Conservation (phyloP, 2,113 vertebrate genomes). For the Xenopus borealis region DNA sequence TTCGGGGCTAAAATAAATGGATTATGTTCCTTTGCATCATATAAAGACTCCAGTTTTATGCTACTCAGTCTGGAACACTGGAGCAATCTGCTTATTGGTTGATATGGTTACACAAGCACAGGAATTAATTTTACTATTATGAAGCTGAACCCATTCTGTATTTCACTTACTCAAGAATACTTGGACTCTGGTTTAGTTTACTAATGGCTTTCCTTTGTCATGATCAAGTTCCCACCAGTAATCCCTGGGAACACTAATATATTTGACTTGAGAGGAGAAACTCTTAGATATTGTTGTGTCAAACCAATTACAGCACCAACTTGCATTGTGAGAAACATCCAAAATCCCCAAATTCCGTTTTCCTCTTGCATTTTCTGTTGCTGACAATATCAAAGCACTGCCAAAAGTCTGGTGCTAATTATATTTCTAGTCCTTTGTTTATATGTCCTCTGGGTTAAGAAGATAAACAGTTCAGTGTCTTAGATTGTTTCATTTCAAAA, state of each 20-base stretch:
- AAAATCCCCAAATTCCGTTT: conserved; percentile 10
- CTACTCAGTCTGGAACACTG: too few species aligned
- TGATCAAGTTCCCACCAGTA: too few species aligned
- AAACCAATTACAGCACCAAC: not conserved
- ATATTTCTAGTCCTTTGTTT: conserved; percentile 23
- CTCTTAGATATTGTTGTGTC: not conserved
- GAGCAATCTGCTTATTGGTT: too few species aligned
- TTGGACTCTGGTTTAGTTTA: too few species aligned
- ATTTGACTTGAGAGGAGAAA: conserved; percentile 4
- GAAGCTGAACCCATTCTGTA: too few species aligned
- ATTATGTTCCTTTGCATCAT: too few species aligned
- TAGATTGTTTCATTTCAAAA: not conserved
- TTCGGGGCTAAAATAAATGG: too few species aligned
- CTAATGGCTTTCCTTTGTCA: too few species aligned
- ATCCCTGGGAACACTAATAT: conserved; percentile 2
- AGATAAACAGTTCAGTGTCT: not conserved
- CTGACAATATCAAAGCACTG: not conserved
- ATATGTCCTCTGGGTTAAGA: conserved; percentile 12
- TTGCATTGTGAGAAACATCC: conserved; percentile 20
- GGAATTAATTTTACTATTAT: too few species aligned
- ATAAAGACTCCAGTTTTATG: too few species aligned
- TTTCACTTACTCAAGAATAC: too few species aligned
- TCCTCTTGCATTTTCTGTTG: conserved; percentile 18
- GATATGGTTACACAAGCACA: too few species aligned
- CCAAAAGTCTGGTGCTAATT: conserved; percentile 32